Conservation (phyloP, 2,888 invertebrate genomes). For the Tiphia femorata region DNA sequence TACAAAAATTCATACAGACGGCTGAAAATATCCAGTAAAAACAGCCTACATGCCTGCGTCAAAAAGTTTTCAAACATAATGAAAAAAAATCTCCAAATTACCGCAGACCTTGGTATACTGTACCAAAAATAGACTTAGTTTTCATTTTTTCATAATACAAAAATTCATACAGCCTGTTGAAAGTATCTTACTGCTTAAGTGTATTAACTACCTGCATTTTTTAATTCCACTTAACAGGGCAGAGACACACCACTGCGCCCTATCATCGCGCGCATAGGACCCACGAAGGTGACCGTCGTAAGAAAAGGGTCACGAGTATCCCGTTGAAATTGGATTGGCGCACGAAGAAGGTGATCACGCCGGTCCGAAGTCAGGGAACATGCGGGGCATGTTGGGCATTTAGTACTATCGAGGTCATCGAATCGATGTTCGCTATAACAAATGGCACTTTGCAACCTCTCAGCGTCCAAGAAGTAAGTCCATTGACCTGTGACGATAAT, state of each 20-base stretch:
- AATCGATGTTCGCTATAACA: slow-evolving; percentile 81
- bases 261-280: slow-evolving; percentile 47
- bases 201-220: no score
- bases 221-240: no score
- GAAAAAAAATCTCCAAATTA: no score
- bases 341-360: slow-evolving; percentile 75
- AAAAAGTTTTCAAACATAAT: no score
- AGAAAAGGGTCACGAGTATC: slow-evolving; percentile 41
- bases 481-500: background rate
- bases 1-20: no score
- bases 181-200: no score
- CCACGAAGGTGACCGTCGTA: slow-evolving; percentile 24
- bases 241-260: slow-evolving; percentile 45
- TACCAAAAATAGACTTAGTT: no score
- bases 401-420: slow-evolving; percentile 81
- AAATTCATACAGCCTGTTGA: no score
- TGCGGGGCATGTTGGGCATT: slow-evolving; percentile 94
- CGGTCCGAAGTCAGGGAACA: slow-evolving; percentile 78
- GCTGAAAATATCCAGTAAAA: no score
- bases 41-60: no score
- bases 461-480: slow-evolving; percentile 78
- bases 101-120: no score
- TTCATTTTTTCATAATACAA: no score
- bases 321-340: slow-evolving; percentile 74
- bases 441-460: slow-evolving; percentile 74